These are phyloP conservation scores for Battus philenor DNA, from an alignment of 1,140 invertebrate species.

Conservation along the genomic window DNA sequence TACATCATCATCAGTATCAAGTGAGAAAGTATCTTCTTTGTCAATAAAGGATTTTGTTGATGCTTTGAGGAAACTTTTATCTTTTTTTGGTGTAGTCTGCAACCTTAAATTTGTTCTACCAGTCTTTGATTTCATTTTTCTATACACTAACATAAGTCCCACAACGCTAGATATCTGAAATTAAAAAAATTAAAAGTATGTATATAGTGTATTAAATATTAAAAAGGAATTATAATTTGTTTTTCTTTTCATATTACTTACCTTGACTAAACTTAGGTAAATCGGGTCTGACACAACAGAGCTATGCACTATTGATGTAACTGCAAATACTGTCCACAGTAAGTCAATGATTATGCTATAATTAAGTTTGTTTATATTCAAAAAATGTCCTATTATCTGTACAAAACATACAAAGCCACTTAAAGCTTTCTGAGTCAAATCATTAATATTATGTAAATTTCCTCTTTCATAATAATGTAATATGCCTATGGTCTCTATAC, in stretches of 20 bases:
- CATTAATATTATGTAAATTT: conserved; percentile 31
- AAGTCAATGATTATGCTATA: conserved; percentile 51
- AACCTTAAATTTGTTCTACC: conserved; percentile 27
- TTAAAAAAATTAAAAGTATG: conserved; percentile 19
- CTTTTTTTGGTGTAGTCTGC: conserved; percentile 39
- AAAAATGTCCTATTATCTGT: conserved; percentile 57
- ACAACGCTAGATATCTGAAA: conserved; percentile 51
- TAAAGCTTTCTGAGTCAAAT: conserved; percentile 46
- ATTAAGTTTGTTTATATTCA: conserved; percentile 48
- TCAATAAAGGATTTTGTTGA: conserved; percentile 35
- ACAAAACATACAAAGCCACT: conserved; percentile 53
- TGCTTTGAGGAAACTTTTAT: conserved; percentile 42
- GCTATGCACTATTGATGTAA: conserved; percentile 36
- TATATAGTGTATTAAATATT: conserved; percentile 9
- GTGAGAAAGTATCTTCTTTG: conserved; percentile 41
- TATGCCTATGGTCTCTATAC: conserved; percentile 30
- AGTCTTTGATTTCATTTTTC: conserved; percentile 36
- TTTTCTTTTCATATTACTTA: conserved; percentile 26
- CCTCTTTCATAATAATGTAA: conserved; percentile 44
- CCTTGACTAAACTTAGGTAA: conserved; percentile 50
- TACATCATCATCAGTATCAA: conserved; percentile 63
- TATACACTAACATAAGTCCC: conserved; percentile 48
- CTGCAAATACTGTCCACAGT: conserved; percentile 54
- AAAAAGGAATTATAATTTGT: background rate
- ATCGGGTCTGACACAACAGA: conserved; percentile 34